These are phyloP conservation scores for Pseudomyrmex sp. DNA, from an alignment of 1,140 invertebrate species.

Conservation along the genomic window DNA sequence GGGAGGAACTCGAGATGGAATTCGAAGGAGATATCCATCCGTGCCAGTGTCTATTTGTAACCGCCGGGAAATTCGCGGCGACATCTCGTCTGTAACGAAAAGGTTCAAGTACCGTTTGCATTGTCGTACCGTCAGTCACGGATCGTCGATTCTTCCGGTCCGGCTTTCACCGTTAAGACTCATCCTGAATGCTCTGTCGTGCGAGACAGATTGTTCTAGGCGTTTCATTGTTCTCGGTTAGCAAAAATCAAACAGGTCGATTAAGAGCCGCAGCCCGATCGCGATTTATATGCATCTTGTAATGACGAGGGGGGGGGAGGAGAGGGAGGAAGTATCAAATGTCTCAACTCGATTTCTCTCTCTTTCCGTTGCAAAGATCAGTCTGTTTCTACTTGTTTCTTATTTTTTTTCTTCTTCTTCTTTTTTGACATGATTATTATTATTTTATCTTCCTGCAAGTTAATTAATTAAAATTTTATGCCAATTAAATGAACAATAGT, in stretches of 20 bases:
- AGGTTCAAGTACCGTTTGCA: slow-evolving; percentile 64
- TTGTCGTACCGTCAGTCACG: slow-evolving; percentile 69
- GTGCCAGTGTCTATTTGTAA: slow-evolving; percentile 14
- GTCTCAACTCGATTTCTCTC: background rate
- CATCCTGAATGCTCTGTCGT: slow-evolving; percentile 73
- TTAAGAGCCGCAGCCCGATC: slow-evolving; percentile 37
- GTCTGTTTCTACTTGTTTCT: background rate
- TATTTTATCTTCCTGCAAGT: background rate
- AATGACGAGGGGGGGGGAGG: background rate
- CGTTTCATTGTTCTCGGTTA: slow-evolving; percentile 67
- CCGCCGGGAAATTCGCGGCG: slow-evolving; percentile 26
- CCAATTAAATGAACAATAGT: background rate
- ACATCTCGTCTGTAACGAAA: slow-evolving; percentile 54
- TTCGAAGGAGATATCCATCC: background rate
- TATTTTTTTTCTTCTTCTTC: background rate
- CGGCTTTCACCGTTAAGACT: slow-evolving; percentile 74
- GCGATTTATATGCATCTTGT: slow-evolving; percentile 46
- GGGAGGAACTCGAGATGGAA: no score
- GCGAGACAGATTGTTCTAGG: slow-evolving; percentile 67
- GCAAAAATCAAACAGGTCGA: slow-evolving; percentile 65
- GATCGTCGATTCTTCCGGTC: slow-evolving; percentile 75
- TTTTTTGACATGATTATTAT: background rate
- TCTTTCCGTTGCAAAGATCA: background rate
- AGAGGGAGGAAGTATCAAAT: background rate
- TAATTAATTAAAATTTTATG: background rate